Percentiles rank a stretch among this genome's conserved stretches.
These are phyloP conservation scores for Merodon equestris DNA, from an alignment of 2,888 invertebrate species.

Conservation along the genomic window DNA sequence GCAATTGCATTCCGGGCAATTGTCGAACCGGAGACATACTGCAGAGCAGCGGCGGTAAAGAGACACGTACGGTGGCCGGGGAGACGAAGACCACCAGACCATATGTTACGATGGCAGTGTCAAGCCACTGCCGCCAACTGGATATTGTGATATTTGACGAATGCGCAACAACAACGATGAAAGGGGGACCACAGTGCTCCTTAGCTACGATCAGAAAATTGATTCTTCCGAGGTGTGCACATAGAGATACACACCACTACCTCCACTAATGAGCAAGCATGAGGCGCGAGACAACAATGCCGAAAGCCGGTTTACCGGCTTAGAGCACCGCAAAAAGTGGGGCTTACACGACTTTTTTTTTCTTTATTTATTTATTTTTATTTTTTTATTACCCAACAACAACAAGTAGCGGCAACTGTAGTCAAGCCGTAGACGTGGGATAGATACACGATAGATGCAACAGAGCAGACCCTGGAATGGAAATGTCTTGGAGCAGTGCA, in stretches of 20 bases:
- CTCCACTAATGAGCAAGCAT: slow-evolving; percentile 10
- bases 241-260: slow-evolving; percentile 28
- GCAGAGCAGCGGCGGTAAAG: background rate
- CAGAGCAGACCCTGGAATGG: slow-evolving; percentile 32
- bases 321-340: slow-evolving; percentile 53
- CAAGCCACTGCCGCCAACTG: slow-evolving; percentile 32
- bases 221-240: slow-evolving; percentile 53
- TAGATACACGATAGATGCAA: slow-evolving; percentile 47
- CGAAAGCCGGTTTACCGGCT: slow-evolving; percentile 65
- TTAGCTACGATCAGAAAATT: slow-evolving; percentile 52
- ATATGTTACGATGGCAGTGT: slow-evolving; percentile 51
- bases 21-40: slow-evolving; percentile 34
- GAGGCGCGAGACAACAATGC: slow-evolving; percentile 23
- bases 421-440: slow-evolving; percentile 47
- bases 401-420: slow-evolving; percentile 47
- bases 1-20: slow-evolving; percentile 64
- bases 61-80: too few species aligned
- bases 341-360: slow-evolving; percentile 48
- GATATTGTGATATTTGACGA: slow-evolving; percentile 64
- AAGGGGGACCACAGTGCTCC: background rate
- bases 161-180: slow-evolving; percentile 20
- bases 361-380: too few species aligned
- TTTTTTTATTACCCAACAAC: background rate
- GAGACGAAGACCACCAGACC: slow-evolving; percentile 16
- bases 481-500: slow-evolving; percentile 16